These are phyloP conservation scores for Lanius ludovicianus DNA, from an alignment of 2,113 vertebrate genomes.

Conservation along the genomic window DNA sequence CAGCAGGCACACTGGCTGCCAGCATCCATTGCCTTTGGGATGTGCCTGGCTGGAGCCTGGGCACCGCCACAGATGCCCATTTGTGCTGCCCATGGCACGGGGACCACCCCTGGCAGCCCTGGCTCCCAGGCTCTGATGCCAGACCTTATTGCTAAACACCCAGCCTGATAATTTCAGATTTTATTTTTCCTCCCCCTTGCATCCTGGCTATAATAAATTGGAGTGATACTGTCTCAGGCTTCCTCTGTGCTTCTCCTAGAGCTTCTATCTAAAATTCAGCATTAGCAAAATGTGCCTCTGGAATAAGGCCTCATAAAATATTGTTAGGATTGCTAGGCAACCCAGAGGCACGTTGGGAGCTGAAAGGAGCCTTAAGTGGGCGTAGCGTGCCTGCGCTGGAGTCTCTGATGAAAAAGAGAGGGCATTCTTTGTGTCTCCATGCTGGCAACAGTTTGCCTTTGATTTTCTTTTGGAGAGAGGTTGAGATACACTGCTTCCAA, in stretches of 20 bases:
- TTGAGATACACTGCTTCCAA: not conserved
- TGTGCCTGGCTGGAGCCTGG: not conserved
- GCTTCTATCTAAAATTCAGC: not conserved
- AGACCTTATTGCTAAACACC: not conserved
- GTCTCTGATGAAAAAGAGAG: constrained; percentile 15
- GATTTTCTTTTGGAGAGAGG: constrained; percentile 16
- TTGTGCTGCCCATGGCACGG: not conserved
- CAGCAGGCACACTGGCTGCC: not conserved
- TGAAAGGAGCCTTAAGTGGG: constrained; percentile 32
- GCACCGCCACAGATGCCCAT: not conserved
- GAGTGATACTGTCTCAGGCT: not conserved
- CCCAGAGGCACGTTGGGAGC: not conserved
- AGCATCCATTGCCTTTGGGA: not conserved
- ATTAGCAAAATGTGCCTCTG: not conserved
- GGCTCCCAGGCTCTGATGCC: not conserved
- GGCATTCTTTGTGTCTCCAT: constrained; percentile 16
- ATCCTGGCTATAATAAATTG: not conserved
- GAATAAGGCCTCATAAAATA: constrained; percentile 35
- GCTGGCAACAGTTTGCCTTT: not conserved
- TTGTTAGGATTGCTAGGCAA: constrained; percentile 63
- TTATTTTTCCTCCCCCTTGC: not conserved
- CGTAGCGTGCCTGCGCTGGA: not conserved
- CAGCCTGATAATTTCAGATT: not conserved
- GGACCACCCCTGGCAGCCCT: not conserved
- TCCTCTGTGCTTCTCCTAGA: not conserved